These are phyloP conservation scores for Gadus macrocephalus DNA, from an alignment of 2,113 vertebrate genomes.

Conservation along the genomic window DNA sequence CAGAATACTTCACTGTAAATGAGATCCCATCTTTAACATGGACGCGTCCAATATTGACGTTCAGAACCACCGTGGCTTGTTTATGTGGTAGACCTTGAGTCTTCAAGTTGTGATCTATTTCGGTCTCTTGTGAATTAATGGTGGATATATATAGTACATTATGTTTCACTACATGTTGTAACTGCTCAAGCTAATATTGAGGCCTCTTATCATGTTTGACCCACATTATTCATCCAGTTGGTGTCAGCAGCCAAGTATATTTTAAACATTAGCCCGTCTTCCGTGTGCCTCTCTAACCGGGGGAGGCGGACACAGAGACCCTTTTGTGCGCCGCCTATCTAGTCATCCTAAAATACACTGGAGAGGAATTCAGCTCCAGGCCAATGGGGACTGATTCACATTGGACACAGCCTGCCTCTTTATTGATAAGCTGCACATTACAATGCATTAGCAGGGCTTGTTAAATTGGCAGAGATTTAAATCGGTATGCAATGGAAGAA, in stretches of 20 bases:
- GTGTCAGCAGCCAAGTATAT: background rate
- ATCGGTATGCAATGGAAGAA: too few relatives aligned
- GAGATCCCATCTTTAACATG: too few relatives aligned
- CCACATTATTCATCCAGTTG: constrained; percentile 11
- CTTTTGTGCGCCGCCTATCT: constrained; percentile 51
- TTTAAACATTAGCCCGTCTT: background rate
- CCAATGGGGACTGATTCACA: constrained; percentile 45
- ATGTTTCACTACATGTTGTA: too few relatives aligned
- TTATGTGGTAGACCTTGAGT: too few relatives aligned
- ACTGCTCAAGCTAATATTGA: too few relatives aligned
- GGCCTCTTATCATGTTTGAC: constrained; percentile 10
- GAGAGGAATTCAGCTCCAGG: constrained; percentile 60
- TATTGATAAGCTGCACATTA: constrained; percentile 10
- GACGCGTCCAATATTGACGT: too few relatives aligned
- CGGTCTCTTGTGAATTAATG: too few relatives aligned
- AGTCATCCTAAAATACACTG: constrained; percentile 69
- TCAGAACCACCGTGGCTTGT: too few relatives aligned
- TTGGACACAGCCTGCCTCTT: constrained; percentile 36
- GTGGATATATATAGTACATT: too few relatives aligned
- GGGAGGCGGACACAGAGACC: constrained; percentile 33
- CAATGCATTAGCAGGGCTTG: constrained; percentile 18
- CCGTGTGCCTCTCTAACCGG: constrained; percentile 18
- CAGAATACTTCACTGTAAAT: too few relatives aligned
- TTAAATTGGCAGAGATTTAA: constrained; percentile 7
- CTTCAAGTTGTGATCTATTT: too few relatives aligned